Conservation (phyloP, 1,140 invertebrate genomes). For the Sminthurides bifidus region DNA sequence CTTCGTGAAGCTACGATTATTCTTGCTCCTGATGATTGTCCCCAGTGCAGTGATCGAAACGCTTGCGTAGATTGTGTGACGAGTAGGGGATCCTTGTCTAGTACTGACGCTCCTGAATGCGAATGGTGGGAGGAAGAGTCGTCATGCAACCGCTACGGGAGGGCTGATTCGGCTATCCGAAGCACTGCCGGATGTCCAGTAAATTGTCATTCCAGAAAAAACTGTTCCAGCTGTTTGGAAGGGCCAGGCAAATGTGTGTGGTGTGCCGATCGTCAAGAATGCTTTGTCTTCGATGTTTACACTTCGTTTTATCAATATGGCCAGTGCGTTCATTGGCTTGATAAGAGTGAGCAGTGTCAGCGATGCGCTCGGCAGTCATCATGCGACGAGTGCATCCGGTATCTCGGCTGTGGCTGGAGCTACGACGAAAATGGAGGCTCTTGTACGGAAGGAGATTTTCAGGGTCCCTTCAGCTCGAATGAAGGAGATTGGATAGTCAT, state of each 20-base stretch:
- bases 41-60: slow-evolving; percentile 60
- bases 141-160: slow-evolving; percentile 63
- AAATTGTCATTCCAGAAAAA: slow-evolving; percentile 57
- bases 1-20: slow-evolving; percentile 5
- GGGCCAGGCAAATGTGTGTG: slow-evolving; percentile 80
- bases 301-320: slow-evolving; percentile 88
- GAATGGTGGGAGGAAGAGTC: slow-evolving; percentile 78
- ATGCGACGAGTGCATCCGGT: slow-evolving; percentile 20
- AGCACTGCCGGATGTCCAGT: slow-evolving; percentile 53
- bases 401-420: slow-evolving; percentile 80
- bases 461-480: slow-evolving; percentile 34
- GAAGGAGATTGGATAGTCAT: slow-evolving; percentile 6
- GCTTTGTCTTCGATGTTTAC: slow-evolving; percentile 88
- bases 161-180: slow-evolving; percentile 47
- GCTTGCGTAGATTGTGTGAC: slow-evolving; percentile 65
- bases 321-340: slow-evolving; percentile 81
- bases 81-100: slow-evolving; percentile 46
- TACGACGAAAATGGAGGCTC: slow-evolving; percentile 66
- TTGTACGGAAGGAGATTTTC: slow-evolving; percentile 43
- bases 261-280: slow-evolving; percentile 82
- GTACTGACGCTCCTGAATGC: slow-evolving; percentile 42
- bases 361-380: slow-evolving; percentile 17
- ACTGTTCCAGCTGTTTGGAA: slow-evolving; percentile 70
- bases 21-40: slow-evolving; percentile 62
- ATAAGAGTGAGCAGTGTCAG: slow-evolving; percentile 47